phyloP scores from a whole-genome alignment of 64 coral and sea anemone genomes.

The Platygyra sinensis region DNA sequence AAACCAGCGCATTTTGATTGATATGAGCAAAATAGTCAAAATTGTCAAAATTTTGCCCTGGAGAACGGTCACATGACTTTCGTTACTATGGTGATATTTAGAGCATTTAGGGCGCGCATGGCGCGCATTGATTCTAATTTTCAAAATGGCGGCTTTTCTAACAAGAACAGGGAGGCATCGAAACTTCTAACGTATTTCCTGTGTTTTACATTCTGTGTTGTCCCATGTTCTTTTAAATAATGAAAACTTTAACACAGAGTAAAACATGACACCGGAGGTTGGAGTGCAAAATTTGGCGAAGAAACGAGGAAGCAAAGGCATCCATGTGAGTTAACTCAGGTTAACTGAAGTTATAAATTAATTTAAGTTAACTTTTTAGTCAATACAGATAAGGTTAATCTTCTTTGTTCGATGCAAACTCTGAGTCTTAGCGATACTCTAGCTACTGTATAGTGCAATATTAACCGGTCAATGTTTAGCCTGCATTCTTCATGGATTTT shows the following conservation, averaged over 20 bases:
- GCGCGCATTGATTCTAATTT: conserved; percentile 15
- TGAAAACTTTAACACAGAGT: conserved; percentile 3
- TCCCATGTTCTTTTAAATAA: background rate
- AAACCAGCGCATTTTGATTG: no score
- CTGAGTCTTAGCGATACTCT: background rate
- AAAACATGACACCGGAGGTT: conserved; percentile 40
- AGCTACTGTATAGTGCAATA: background rate
- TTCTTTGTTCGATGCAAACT: background rate
- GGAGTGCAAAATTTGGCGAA: conserved; percentile 82
- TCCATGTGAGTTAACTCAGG: conserved; percentile 69
- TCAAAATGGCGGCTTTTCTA: conserved; percentile 27
- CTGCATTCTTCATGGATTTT: no score
- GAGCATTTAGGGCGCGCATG: background rate
- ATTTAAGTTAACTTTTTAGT: no score
- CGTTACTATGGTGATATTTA: conserved; percentile 2
- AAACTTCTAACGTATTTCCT: background rate
- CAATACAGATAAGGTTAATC: no score
- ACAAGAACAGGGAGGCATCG: background rate
- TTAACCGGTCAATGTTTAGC: no score
- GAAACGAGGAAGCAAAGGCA: conserved; percentile 58
- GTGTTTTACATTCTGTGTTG: background rate
- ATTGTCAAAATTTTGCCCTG: no score
- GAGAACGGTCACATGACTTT: background rate
- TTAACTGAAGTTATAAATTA: background rate
- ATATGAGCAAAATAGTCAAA: no score